Evolutionary conservation across 2,113 vertebrate species (phyloP), one percentile per base, ranked within the genome.

Genomic region (Nicator chloris): DNA sequence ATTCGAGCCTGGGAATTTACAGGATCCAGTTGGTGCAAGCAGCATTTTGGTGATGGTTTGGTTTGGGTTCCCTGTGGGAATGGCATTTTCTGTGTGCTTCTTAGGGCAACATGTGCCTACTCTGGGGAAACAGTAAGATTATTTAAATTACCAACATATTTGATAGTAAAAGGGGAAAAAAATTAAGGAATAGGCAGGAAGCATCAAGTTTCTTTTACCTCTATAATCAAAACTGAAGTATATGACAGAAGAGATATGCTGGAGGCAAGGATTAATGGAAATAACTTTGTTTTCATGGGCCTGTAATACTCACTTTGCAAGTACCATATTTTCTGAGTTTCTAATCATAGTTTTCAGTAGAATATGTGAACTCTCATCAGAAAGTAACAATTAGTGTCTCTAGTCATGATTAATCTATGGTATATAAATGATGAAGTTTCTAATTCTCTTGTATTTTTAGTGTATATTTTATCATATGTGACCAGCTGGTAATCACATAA

Each of bases 351-450:
- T 82, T 82, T 79, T 65, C 18, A 12, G 3, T 15, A 47, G 21
- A 37, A 30, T 35, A 44, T 15, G 11, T 45, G 42, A 69, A 63
- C n/a, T 76, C 7, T 69, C 11, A 47, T 39, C 7, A 61, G 33
- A 37, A 64, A 65, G 19, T 47, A 63, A 37, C n/a, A 63, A 66
- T 42, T 39, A 79, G 5, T 50, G 16, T 49, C 10, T 59, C 35
- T 82, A 87, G 54, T 33, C 0, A 13, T 13, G 4, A 45, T 33
- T 51, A 51, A 44, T 51, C 40, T 45, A 2, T 15, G 0, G 0
- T 18, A 65, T 22, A 27, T 27, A 49, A 53, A 20, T 6, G 3
- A 30, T 3, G 6, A 60, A 17, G 2, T 20, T 76, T 90, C 76
- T 22, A 4, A 19, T 72, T 76, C 5, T 69, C 11, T 68, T 31